A percentile compares a stretch with the other conserved stretches of the same genome.
phyloP scores from a whole-genome alignment of 2,797 vertebrate genomes.

The Heteromormyrus szaboi region DNA sequence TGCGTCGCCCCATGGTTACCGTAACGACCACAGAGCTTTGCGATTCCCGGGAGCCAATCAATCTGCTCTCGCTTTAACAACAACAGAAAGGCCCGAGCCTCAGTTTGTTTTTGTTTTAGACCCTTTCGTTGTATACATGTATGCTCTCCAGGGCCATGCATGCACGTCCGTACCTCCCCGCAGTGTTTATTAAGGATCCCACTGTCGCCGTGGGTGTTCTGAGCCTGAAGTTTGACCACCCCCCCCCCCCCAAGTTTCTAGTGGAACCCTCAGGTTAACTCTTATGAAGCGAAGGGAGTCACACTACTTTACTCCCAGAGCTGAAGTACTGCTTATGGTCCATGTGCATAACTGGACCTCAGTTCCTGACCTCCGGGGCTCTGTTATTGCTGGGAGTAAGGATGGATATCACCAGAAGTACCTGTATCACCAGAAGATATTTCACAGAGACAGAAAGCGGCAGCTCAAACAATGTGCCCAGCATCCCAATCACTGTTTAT shows the following conservation, averaged over 20 bases:
- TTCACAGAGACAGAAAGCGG: neutral
- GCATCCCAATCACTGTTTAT: neutral
- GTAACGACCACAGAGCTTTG: slow-evolving; percentile 13
- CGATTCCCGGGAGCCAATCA: slow-evolving; percentile 7
- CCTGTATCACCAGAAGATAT: neutral
- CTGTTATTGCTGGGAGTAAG: neutral
- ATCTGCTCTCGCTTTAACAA: neutral
- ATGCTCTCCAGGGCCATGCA: neutral
- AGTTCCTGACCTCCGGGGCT: neutral
- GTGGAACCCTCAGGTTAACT: neutral
- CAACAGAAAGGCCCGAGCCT: neutral
- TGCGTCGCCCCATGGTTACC: slow-evolving; percentile 8
- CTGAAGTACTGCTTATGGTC: neutral
- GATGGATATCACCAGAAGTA: neutral
- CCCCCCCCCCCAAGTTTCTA: neutral
- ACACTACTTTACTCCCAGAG: neutral
- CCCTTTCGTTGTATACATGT: neutral
- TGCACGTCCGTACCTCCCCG: neutral
- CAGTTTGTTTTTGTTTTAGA: neutral
- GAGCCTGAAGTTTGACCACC: neutral
- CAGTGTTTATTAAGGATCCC: neutral
- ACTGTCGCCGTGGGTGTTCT: neutral
- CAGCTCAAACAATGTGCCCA: neutral
- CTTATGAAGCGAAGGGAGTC: neutral
- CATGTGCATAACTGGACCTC: neutral